These are phyloP conservation scores for Oryctes rhinoceros DNA, from an alignment of 1,140 invertebrate genomes.

Conservation along the genomic window DNA sequence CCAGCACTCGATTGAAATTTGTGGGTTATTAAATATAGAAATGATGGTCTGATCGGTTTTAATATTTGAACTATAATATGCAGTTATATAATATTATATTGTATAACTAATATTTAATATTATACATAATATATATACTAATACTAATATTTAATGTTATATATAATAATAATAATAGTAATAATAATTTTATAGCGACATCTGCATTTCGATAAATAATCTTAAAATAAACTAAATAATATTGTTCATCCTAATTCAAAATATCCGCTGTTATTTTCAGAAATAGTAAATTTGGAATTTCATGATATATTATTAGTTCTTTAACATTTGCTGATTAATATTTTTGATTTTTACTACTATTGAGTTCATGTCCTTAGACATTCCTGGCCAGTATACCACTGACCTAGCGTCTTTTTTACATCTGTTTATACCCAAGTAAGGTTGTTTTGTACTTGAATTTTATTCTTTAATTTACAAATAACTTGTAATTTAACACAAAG, in stretches of 20 bases:
- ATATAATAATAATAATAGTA: no score
- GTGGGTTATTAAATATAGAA: no score
- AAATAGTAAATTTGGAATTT: slow-evolving; percentile 53
- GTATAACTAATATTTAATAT: no score
- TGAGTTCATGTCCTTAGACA: slow-evolving; percentile 60
- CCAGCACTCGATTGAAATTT: no score
- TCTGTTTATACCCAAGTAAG: slow-evolving; percentile 57
- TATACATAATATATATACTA: no score
- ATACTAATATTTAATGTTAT: no score
- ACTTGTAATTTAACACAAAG: slow-evolving; percentile 37
- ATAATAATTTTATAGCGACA: slow-evolving; percentile 33
- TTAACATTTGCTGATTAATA: background rate
- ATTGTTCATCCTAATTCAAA: slow-evolving; percentile 54
- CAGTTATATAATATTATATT: no score
- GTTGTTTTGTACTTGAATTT: slow-evolving; percentile 50
- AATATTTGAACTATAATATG: no score
- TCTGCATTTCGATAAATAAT: slow-evolving; percentile 54
- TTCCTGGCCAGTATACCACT: slow-evolving; percentile 54
- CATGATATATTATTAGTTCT: slow-evolving; percentile 54
- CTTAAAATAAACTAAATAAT: slow-evolving; percentile 55
- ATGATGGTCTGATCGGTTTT: no score
- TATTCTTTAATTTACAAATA: slow-evolving; percentile 44
- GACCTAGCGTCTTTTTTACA: slow-evolving; percentile 57
- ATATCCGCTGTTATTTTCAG: slow-evolving; percentile 52
- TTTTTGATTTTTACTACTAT: slow-evolving; percentile 51